Evolutionary conservation across 2,797 vertebrate species (phyloP).

Genomic region (Anguilla marmorata): DNA sequence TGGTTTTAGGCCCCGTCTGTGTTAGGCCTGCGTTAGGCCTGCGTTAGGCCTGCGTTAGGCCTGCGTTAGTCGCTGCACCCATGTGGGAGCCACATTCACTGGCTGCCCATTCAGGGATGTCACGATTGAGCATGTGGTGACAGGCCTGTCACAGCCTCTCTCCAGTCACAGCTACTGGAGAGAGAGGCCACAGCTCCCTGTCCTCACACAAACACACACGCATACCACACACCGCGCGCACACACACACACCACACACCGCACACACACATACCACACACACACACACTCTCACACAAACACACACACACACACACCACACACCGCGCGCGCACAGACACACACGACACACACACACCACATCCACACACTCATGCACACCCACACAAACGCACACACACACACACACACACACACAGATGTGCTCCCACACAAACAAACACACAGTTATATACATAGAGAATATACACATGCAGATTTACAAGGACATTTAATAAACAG

Average conservation of each 20-base stretch:
- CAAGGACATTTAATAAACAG: slow-evolving; percentile 20
- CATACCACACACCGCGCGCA: background rate
- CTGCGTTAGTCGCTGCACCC: background rate
- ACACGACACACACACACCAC: background rate
- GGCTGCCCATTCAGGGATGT: background rate
- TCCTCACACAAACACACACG: background rate
- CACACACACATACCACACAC: slow-evolving; percentile 24
- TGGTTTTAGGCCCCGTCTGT: too few relatives aligned
- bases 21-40: too few relatives aligned
- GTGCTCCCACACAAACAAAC: background rate
- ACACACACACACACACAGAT: background rate
- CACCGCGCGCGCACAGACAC: background rate
- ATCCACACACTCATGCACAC: background rate
- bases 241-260: background rate
- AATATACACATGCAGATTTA: slow-evolving; percentile 20
- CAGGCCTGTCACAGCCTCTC: background rate
- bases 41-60: background rate
- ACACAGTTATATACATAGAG: background rate
- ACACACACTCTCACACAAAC: slow-evolving; percentile 23
- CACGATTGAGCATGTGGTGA: background rate
- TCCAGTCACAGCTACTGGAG: background rate
- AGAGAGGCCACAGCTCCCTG: background rate
- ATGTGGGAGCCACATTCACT: background rate
- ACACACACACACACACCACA: background rate
- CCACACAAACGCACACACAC: background rate